Base-by-base conservation (phyloP, 1,140 invertebrate species). In the Neotoxoptera formosana region DNA sequence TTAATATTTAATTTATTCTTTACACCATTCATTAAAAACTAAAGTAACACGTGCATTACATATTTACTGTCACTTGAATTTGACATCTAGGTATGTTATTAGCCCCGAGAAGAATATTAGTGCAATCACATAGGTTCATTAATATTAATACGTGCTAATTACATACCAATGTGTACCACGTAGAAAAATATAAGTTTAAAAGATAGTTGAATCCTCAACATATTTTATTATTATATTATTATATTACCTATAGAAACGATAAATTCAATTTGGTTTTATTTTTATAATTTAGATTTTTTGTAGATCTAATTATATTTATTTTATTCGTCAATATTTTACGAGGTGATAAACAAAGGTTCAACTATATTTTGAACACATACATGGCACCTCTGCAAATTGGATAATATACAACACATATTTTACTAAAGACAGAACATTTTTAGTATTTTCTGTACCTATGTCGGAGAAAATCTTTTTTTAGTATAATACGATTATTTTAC, bases 101-200 rank as follows among this genome's bases (percentile, higher is more conserved):
- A 89, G 87, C 34, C n/a, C 47, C 21, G n/a, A 53, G 34, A 89
- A 36, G 87, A 89, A 36, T 47, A 45, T 53, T 36, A 51, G n/a
- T 89, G 51, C 47, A 23, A 53, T 89, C 34, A 25, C 34, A 34
- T 53, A 89, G 87, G 87, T 89, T 89, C 47, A 89, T 89, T 53
- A 88, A 88, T 88, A 88, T 88, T 48, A 88, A 88, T 89, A 51
- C 21, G n/a, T 21, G 87, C 20, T 89, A 89, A 89, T 89, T 89
- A 89, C 47, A 89, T 51, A 36, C 21, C 30, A 21, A 47, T 45
- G 41, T 47, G 25, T 87, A 30, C 21, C 23, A 45, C 6, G 14
- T 48, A 45, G 23, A 87, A 30, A 87, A 25, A 87, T 47, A n/a
- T 7, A 45, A 41, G 83, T 45, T 25, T 84, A 84, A 25, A 41